phyloP scores from a whole-genome alignment of 2,113 vertebrate species.

The Gavia stellata region DNA sequence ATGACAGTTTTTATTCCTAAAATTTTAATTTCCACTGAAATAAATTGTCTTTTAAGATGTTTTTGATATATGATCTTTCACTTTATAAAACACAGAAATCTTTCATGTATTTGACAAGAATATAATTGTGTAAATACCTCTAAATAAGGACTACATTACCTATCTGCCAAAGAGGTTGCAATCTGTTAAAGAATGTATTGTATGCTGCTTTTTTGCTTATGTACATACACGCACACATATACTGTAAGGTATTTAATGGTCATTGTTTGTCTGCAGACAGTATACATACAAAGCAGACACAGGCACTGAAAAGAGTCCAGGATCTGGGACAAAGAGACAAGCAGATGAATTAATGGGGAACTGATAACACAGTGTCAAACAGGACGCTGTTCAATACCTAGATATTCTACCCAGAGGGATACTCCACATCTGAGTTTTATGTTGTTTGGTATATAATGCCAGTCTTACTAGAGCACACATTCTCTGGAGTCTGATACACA shows the following conservation, averaged over 20 bases:
- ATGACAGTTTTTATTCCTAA: background rate
- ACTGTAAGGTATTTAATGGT: background rate
- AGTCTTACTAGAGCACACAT: background rate
- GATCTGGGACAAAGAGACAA: slow-evolving; percentile 14
- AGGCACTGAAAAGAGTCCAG: background rate
- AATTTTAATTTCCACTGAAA: background rate
- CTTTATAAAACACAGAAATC: background rate
- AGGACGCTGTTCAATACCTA: background rate
- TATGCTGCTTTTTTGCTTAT: background rate
- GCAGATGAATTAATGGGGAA: slow-evolving; percentile 3
- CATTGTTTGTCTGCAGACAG: background rate
- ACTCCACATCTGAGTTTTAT: background rate
- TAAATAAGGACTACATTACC: background rate
- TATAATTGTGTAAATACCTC: background rate
- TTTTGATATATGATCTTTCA: background rate
- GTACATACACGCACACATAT: background rate
- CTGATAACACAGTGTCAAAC: background rate
- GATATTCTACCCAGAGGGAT: background rate
- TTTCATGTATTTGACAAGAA: background rate
- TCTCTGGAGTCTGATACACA: background rate
- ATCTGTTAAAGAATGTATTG: background rate
- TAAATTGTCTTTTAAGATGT: background rate
- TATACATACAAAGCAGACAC: background rate
- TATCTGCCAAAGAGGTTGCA: background rate
- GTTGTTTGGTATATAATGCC: background rate